A percentile compares a stretch with the other conserved stretches of the same genome.
These are phyloP conservation scores for Oscheius onirici DNA, from an alignment of 2,888 invertebrate genomes.

Conservation along the genomic window DNA sequence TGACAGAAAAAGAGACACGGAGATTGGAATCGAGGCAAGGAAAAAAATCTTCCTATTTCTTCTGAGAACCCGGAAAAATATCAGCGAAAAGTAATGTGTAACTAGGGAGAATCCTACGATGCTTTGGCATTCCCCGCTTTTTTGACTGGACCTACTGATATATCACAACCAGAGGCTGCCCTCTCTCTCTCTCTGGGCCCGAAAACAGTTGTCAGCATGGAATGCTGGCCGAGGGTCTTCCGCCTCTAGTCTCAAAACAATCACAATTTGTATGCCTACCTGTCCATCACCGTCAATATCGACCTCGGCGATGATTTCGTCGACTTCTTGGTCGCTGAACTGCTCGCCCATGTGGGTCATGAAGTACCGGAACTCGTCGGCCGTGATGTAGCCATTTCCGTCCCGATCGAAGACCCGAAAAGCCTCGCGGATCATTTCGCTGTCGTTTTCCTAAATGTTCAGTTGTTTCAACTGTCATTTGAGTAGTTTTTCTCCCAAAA, in stretches of 20 bases:
- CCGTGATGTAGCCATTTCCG: conserved; percentile 71
- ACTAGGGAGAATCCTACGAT: too few relatives aligned
- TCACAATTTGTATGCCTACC: neutral
- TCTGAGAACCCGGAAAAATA: too few relatives aligned
- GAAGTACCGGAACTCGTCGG: conserved; percentile 70
- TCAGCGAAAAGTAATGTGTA: too few relatives aligned
- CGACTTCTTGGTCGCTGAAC: conserved; percentile 71
- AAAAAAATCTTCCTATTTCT: too few relatives aligned
- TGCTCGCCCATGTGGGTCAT: conserved; percentile 72
- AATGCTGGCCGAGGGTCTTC: conserved; percentile 7
- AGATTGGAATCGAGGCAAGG: neutral
- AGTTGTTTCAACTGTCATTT: too few relatives aligned
- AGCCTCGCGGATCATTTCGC: conserved; percentile 71
- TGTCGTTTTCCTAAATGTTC: conserved; percentile 69
- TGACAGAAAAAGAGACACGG: neutral
- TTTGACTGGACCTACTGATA: too few relatives aligned
- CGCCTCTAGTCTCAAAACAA: conserved; percentile 1
- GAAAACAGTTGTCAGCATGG: conserved; percentile 25
- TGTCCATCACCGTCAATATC: conserved; percentile 71
- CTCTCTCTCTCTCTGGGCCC: neutral
- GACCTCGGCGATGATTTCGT: conserved; percentile 71
- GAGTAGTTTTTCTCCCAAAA: too few relatives aligned
- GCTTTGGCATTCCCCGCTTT: too few relatives aligned
- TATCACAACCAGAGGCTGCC: too few relatives aligned
- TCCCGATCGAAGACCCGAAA: conserved; percentile 71